Conservation (phyloP, 92 coral and sea anemone genomes). For the Scolanthus callimorphus region DNA sequence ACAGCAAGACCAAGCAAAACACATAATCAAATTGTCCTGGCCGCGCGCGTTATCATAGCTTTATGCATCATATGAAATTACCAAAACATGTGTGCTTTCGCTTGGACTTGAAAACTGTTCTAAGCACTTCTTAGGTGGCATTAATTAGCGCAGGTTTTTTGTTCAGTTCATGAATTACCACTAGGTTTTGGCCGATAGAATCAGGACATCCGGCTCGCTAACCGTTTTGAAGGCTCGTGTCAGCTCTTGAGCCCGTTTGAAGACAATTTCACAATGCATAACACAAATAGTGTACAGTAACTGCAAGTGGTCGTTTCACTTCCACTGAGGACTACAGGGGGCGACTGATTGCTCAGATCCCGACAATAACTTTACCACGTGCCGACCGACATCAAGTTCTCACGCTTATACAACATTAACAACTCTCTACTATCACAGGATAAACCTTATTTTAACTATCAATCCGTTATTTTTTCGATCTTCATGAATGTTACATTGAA, state of each 20-base stretch:
- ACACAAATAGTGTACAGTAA: conserved; percentile 1
- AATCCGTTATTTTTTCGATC: too few species aligned
- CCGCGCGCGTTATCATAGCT: background rate
- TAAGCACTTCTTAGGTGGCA: background rate
- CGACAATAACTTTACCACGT: conserved; percentile 29
- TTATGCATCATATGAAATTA: conserved; percentile 10
- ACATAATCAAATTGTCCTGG: too few species aligned
- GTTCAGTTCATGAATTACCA: conserved; percentile 10
- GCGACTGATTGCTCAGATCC: conserved; percentile 8
- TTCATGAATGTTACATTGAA: too few species aligned
- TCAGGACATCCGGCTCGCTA: conserved; percentile 30
- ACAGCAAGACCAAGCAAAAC: conserved; percentile 11
- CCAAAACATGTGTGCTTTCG: conserved; percentile 15
- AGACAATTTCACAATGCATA: background rate
- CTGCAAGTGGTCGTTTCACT: background rate
- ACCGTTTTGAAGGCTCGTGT: conserved; percentile 18
- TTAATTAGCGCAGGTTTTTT: background rate
- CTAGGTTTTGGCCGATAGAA: conserved; percentile 14
- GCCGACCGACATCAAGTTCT: conserved; percentile 5
- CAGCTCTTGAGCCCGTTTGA: conserved; percentile 2
- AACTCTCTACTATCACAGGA: background rate
- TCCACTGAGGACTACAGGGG: conserved; percentile 9
- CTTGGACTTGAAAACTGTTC: background rate
- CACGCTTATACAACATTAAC: conserved; percentile 8
- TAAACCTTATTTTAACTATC: too few species aligned